These are phyloP conservation scores for Apaloderma vittatum DNA, from an alignment of 2,113 vertebrate genomes.

Conservation along the genomic window DNA sequence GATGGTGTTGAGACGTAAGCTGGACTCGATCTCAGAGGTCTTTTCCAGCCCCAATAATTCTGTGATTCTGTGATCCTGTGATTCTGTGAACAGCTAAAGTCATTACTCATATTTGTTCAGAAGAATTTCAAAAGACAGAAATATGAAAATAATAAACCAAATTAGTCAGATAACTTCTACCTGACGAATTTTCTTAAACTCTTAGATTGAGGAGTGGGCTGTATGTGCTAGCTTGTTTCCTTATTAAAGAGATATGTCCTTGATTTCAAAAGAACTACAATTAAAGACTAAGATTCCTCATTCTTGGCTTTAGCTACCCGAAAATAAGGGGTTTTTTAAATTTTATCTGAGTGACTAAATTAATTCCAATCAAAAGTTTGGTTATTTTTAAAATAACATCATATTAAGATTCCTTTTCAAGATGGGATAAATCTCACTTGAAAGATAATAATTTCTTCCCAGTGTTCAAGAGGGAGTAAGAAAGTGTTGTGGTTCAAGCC, in stretches of 20 bases:
- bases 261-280: background rate
- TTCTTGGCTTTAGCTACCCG: background rate
- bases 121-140: background rate
- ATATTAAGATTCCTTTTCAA: background rate
- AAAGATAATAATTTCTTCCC: background rate
- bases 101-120: background rate
- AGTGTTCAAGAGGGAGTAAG: background rate
- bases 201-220: rapidly evolving
- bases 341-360: background rate
- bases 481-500: too few relatives aligned
- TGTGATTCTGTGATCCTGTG: too few relatives aligned
- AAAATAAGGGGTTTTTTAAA: background rate
- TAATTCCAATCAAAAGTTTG: background rate
- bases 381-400: background rate
- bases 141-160: background rate
- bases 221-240: background rate
- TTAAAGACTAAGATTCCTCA: background rate
- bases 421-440: background rate
- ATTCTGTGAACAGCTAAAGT: background rate
- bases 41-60: too few relatives aligned
- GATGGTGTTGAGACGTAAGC: too few relatives aligned
- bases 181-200: background rate
- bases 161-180: background rate
- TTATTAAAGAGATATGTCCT: background rate
- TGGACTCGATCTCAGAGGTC: too few relatives aligned